Conservation (phyloP, 1,140 invertebrate species). For the Spodoptera frugiperda region DNA sequence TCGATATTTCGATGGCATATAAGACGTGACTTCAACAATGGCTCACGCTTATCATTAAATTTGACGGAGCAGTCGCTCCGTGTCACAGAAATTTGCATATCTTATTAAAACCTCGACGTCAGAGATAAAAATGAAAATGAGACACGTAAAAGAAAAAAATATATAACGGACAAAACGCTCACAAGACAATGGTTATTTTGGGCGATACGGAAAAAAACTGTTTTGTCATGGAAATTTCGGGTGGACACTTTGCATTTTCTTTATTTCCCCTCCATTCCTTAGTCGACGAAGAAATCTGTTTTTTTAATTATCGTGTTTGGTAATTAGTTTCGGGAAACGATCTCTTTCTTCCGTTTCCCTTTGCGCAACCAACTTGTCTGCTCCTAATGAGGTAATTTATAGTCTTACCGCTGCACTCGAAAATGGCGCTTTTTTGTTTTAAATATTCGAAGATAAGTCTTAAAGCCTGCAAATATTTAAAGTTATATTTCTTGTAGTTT, state of each 20-base stretch:
- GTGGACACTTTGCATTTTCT: conserved; percentile 83
- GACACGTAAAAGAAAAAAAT: conserved; percentile 80
- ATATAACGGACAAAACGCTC: conserved; percentile 69
- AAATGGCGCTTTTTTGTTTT: conserved; percentile 31
- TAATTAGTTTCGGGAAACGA: conserved; percentile 85
- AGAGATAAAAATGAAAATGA: conserved; percentile 83
- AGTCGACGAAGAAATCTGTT: conserved; percentile 76
- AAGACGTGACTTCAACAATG: conserved; percentile 38
- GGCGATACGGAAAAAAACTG: conserved; percentile 79
- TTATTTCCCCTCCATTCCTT: conserved; percentile 75
- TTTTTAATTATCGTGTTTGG: conserved; percentile 85
- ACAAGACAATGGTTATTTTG: conserved; percentile 83
- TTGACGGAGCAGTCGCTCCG: conserved; percentile 60
- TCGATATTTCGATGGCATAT: conserved; percentile 35
- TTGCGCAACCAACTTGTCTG: conserved; percentile 77
- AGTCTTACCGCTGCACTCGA: conserved; percentile 62
- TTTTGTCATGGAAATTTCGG: conserved; percentile 85
- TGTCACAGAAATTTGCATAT: conserved; percentile 78
- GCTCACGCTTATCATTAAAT: conserved; percentile 55
- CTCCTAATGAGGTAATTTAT: conserved; percentile 83
- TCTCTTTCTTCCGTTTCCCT: conserved; percentile 75
- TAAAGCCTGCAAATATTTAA: not conserved
- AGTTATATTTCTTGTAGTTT: not conserved
- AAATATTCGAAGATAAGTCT: conserved; percentile 5
- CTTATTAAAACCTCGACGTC: conserved; percentile 82